Evolutionary conservation across 2,797 vertebrate species (phyloP), one percentile per base, ranked within the genome.

Genomic region (Cyprinella venusta): DNA sequence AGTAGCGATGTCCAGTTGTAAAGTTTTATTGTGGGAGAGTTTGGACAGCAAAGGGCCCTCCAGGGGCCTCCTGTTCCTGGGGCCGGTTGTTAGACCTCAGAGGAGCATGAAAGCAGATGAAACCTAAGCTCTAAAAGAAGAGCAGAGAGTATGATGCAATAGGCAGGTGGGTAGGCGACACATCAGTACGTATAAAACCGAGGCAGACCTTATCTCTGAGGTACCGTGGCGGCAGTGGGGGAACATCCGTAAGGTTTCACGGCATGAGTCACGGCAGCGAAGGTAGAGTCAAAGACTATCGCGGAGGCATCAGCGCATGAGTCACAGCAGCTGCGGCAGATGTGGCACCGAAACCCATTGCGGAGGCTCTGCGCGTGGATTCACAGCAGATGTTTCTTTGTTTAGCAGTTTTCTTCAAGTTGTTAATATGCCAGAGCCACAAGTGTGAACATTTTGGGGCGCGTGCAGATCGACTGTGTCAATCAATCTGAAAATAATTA

Each of bases 321-420:
- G 81, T 82, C 71, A 82, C 63, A 75, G 24, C 61, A 48, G 64
- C 63, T 33, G 77, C 64, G 50, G 74, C 72, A 83, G 81, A 83
- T 82, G 81, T 82, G 63, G 18, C 21, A 26, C 18, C 9, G 8
- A 65, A 81, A 61, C 61, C 40, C n/a, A 36, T 81, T n/a, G 2
- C 33, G 7, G 59, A 63, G n/a, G 36, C 71, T 19, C 48, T 82
- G 72, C 13, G 15, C 19, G 45, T 72, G 81, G 30, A 83, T 83
- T 78, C 75, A 21, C 75, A 70, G 54, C 81, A 83, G 75, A 83
- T 83, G 82, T 83, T 83, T 70, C 65, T 70, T 83, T 83, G 82
- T 83, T 83, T 83, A 78, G 75, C 82, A 52, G 74, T 83, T 83
- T 83, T 78, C 81, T 75, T 59, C 54, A 6, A 70, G 65, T 59